Evolutionary conservation across 2,888 invertebrate species (phyloP), one percentile per base, ranked within the genome.

Genomic region (Chironomus riparius): DNA sequence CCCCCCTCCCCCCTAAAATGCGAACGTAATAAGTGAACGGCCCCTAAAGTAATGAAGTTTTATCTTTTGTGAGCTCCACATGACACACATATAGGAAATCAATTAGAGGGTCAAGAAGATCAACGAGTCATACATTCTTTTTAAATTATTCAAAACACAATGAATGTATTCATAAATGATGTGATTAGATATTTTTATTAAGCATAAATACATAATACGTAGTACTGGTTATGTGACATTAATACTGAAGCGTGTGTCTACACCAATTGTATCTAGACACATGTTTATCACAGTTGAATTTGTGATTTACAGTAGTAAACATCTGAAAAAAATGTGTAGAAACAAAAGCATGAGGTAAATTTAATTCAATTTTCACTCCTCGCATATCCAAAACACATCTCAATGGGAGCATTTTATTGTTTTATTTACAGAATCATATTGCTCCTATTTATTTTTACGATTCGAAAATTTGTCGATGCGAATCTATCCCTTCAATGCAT

Each of bases 401-500:
- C 38, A 38, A 38, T 38, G 38, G 38, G 18, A 56, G 3, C 56
- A 15, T 56, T 56, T 18, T 18, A 56, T 15, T 18, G 7, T 15
- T 56, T 56, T 56, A 7, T 15, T 56, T 56, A 18, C 56, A 56
- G 56, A 56, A 7, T 38, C 38, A 10, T 38, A 38, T 10, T 38
- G 10, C 38, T 38, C 10, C 10, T 38, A 38, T 38, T 56, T 15
- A 56, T 56, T 7, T 56, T 18, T 18, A 15, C 15, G 15, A 15
- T 56, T 38, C 38, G 10, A 38, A 38, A 38, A 38, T 38, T 38
- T 38, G 38, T 38, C 38, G 38, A 65, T 21, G 73, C 47, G 5
- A 74, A 74, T 65, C 38, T 74, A 15, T 74, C 74, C 13, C 74
- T 74, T 1, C 74, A 65, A 68, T 74, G 74, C 15, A 74, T 74